These are phyloP conservation scores for Pinna nobilis DNA, from an alignment of 1,140 invertebrate genomes.

Conservation along the genomic window DNA sequence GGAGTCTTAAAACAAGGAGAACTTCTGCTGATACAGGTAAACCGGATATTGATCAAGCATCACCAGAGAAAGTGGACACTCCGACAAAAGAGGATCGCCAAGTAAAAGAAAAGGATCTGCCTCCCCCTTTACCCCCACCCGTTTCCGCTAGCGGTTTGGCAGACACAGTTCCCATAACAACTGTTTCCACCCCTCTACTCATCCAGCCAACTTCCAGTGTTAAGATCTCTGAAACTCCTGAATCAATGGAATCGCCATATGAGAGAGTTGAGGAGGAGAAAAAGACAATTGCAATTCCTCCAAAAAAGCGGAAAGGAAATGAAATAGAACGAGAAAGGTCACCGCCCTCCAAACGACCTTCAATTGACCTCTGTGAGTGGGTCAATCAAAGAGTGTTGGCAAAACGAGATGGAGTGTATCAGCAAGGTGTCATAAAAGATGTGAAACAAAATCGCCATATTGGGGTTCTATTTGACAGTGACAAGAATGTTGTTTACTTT, in stretches of 20 bases:
- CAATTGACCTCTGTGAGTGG: slow-evolving; percentile 92
- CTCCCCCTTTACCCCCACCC: slow-evolving; percentile 22
- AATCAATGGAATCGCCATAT: slow-evolving; percentile 4
- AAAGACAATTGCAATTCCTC: slow-evolving; percentile 70
- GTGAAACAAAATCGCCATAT: slow-evolving; percentile 82
- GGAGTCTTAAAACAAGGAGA: slow-evolving; percentile 15
- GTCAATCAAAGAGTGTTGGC: slow-evolving; percentile 91
- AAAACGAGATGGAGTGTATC: slow-evolving; percentile 86
- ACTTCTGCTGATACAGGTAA: neutral
- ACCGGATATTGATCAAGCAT: neutral
- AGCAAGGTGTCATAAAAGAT: slow-evolving; percentile 84
- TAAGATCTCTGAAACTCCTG: neutral
- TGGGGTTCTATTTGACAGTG: slow-evolving; percentile 84
- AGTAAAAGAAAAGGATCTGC: neutral
- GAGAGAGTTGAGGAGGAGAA: slow-evolving; percentile 44
- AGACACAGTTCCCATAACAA: neutral
- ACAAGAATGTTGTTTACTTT: slow-evolving; percentile 79
- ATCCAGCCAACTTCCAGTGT: neutral
- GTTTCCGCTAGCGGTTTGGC: neutral
- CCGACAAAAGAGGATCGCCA: neutral
- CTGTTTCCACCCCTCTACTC: neutral
- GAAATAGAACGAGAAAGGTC: slow-evolving; percentile 52
- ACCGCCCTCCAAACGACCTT: slow-evolving; percentile 53
- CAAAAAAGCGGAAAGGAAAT: slow-evolving; percentile 71
- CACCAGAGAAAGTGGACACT: neutral